Base-by-base conservation (phyloP, 2,888 invertebrate genomes). In the Diarsia dahlii region DNA sequence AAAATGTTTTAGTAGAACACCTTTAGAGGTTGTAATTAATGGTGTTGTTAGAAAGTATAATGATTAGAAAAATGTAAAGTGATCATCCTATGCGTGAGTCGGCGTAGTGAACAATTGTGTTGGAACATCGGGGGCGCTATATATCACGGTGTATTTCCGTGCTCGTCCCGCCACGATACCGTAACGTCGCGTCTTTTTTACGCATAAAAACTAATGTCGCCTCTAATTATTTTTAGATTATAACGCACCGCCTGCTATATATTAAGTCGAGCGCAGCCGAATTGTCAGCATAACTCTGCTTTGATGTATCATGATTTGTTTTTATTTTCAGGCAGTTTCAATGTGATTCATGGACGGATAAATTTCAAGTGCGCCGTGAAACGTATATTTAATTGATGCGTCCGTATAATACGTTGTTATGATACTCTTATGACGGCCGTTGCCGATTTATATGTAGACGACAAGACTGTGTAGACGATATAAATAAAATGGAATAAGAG, bases 221-320 rank as follows among this genome's bases (percentile, higher is more conserved):
- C 92, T 95, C 95, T 96, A 96, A 96, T 96, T 96, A 96, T 96
- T 96, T 96, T 96, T 96, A 96, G 96, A 96, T 96, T 95, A 95
- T 94, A 96, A 95, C 96, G 95, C 93, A 95, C 95, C 95, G 96
- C 93, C 94, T 92, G 95, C 94, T 92, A 94, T 96, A 96, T 95
- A 95, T 96, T 95, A 95, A 93, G 95, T 92, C 93, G 92, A 92
- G 93, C 94, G 93, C 89, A 93, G 93, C 95, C 94, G 95, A 94
- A 96, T 96, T 95, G 96, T 96, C 96, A 95, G 96, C 96, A 96
- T 96, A 96, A 95, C 95, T 95, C 90, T 89, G 94, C 96, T 96
- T 96, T 96, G 95, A 96, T 96, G 96, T 96, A 93, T 92, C 93
- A 93, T 94, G 95, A 95, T 95, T 95, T 96, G 95, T 95, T 95